Conservation (phyloP, 2,113 vertebrate species). For the Elephas maximus region DNA sequence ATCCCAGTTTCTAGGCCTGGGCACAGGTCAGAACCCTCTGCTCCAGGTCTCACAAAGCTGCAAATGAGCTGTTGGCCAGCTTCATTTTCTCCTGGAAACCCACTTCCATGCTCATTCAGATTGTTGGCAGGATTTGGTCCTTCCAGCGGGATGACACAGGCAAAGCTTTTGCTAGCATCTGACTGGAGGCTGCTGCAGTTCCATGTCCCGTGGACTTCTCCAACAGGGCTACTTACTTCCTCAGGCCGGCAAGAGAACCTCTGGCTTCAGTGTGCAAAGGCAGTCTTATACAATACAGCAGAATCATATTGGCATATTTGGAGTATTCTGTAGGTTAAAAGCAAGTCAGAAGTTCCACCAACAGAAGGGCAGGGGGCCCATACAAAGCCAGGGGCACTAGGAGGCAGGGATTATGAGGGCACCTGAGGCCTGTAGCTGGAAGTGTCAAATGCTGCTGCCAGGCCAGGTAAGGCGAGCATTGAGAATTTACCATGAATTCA, state of each 20-base stretch:
- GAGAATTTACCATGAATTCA: background rate
- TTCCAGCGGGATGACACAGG: background rate
- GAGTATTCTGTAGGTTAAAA: background rate
- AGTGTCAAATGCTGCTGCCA: background rate
- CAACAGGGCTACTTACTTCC: background rate
- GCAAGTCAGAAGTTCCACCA: background rate
- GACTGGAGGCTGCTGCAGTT: background rate
- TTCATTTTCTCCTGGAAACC: background rate
- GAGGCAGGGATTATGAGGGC: background rate
- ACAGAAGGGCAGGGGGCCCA: rapidly evolving
- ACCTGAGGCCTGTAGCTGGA: background rate
- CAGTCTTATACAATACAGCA: background rate
- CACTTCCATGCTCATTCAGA: too few relatives aligned
- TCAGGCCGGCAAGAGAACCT: background rate
- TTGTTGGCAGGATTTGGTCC: background rate
- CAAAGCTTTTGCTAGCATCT: background rate
- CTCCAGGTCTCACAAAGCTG: background rate
- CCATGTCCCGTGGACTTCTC: background rate
- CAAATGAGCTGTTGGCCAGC: background rate
- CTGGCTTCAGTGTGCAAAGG: background rate
- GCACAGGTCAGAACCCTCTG: background rate
- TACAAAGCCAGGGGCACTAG: background rate
- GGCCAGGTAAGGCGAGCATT: background rate
- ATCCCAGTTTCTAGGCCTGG: background rate
- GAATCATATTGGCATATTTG: background rate